Percentiles rank a stretch among this genome's conserved stretches.
These are phyloP conservation scores for Dipodomys stephensi DNA, from an alignment of 2,113 vertebrate genomes.

Conservation along the genomic window DNA sequence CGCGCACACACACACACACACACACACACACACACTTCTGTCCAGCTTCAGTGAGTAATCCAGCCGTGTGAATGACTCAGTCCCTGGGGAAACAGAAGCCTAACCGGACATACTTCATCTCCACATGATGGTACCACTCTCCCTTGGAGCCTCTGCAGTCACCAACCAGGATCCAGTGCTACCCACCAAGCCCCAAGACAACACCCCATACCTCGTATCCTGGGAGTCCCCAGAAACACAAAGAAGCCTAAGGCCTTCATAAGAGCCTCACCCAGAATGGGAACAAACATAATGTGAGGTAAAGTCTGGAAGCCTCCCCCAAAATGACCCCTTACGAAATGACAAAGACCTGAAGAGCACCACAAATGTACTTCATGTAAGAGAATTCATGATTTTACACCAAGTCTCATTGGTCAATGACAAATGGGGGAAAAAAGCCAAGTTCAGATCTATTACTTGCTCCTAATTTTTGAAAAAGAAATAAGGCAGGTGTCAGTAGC, in stretches of 20 bases:
- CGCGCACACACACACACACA: too few species aligned
- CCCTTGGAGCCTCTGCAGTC: neutral
- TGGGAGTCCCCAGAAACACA: neutral
- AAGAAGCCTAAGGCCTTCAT: neutral
- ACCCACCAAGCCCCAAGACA: neutral
- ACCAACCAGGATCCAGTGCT: neutral
- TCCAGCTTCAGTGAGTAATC: neutral
- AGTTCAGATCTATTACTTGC: neutral
- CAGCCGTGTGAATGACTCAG: neutral
- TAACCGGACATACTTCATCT: too few species aligned
- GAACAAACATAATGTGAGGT: neutral
- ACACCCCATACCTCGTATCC: neutral
- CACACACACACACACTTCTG: neutral
- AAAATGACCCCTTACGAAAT: neutral
- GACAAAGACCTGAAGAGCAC: neutral
- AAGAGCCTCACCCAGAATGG: neutral
- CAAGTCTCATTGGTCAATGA: neutral
- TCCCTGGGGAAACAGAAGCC: too few species aligned
- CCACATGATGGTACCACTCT: neutral
- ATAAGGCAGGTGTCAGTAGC: too few species aligned
- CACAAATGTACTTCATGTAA: neutral
- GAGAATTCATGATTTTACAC: neutral
- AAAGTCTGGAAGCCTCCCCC: constrained; percentile 1
- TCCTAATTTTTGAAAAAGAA: neutral
- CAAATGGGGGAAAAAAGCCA: neutral